Conservation (phyloP, 1,140 invertebrate species). For the Phymastichus coffea region DNA sequence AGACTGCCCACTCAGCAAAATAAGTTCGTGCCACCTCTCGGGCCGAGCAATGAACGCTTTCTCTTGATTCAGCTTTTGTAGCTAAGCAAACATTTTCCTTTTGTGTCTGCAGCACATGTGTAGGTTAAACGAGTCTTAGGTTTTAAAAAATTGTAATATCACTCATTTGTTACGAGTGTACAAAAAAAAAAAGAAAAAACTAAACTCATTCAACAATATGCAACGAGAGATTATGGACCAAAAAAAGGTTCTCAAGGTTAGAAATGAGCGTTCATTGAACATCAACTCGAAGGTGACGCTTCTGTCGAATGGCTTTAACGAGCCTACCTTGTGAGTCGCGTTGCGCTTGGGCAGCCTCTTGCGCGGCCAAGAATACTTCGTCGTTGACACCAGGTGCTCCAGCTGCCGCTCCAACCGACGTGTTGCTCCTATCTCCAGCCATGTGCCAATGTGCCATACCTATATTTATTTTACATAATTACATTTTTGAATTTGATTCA, state of each 20-base stretch:
- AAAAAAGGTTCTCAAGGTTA: no score
- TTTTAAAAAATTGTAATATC: neutral
- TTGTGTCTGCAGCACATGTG: no score
- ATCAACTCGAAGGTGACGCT: no score
- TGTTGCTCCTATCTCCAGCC: conserved; percentile 64
- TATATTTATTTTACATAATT: no score
- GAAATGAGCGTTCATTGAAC: conserved; percentile 48
- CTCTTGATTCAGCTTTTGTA: neutral
- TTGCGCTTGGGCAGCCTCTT: conserved; percentile 70
- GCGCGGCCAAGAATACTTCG: conserved; percentile 70
- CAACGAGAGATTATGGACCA: no score
- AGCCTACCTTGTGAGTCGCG: conserved; percentile 77
- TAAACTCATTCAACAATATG: conserved; percentile 10
- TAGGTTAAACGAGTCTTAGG: neutral
- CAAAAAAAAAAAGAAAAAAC: neutral
- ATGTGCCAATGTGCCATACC: conserved; percentile 63
- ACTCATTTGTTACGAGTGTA: no score
- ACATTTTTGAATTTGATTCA: no score
- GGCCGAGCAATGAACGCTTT: conserved; percentile 51
- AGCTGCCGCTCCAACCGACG: conserved; percentile 47
- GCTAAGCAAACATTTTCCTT: neutral
- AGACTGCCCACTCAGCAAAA: conserved; percentile 49
- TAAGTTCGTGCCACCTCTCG: conserved; percentile 29
- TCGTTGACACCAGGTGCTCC: conserved; percentile 57
- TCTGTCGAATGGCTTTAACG: conserved; percentile 52